phyloP scores from a whole-genome alignment of 2,888 invertebrate species.

The Melanargia galathea region DNA sequence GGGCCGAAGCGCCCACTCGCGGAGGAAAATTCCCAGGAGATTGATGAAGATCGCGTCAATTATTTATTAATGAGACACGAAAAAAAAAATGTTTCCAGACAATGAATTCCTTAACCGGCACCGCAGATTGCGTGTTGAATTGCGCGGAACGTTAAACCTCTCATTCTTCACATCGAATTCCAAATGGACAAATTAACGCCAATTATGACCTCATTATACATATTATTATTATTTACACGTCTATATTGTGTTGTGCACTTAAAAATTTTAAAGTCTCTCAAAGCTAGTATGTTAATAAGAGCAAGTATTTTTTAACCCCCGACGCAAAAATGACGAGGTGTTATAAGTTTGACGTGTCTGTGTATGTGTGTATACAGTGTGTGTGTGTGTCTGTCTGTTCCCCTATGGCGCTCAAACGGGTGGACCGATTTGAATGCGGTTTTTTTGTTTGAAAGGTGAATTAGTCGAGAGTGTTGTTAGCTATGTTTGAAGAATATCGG shows the following conservation, averaged over 20 bases:
- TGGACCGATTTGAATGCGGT: too few relatives aligned
- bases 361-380: too few relatives aligned
- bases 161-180: background rate
- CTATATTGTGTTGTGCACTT: background rate
- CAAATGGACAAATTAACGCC: background rate
- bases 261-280: background rate
- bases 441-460: too few relatives aligned
- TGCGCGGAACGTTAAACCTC: background rate
- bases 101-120: background rate
- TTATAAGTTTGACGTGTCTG: too few relatives aligned
- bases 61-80: background rate
- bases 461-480: too few relatives aligned
- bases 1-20: too few relatives aligned
- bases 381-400: too few relatives aligned
- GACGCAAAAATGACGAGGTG: too few relatives aligned
- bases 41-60: too few relatives aligned
- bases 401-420: too few relatives aligned
- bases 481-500: too few relatives aligned
- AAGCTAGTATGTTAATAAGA: background rate
- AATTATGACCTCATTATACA: background rate
- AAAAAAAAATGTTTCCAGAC: background rate
- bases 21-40: too few relatives aligned
- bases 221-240: background rate
- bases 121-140: background rate
- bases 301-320: background rate